A percentile compares a stretch with the other conserved stretches of the same genome.
phyloP scores from a whole-genome alignment of 2,888 invertebrate species.

The Leistus spinibarbis region DNA sequence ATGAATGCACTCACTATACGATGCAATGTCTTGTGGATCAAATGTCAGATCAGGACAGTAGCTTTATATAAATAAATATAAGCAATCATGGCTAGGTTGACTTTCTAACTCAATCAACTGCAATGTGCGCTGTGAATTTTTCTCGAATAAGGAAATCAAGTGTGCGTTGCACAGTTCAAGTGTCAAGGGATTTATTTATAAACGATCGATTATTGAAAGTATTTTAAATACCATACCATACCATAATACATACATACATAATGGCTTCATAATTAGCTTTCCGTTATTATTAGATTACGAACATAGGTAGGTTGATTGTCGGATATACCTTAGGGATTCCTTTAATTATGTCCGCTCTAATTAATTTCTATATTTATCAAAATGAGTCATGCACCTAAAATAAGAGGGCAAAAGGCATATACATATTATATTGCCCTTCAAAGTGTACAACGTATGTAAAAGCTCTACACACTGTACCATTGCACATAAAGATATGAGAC shows the following conservation, averaged over 20 bases:
- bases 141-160: not conserved
- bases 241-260: not conserved
- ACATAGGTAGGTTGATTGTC: not conserved
- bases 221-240: not conserved
- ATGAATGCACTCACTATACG: not conserved
- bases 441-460: no score
- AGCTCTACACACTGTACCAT: no score
- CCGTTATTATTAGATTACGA: no score
- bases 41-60: not conserved
- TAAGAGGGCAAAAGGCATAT: no score
- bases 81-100: no score
- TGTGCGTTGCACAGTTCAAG: not conserved
- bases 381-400: no score
- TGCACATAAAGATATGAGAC: no score
- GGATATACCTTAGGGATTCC: not conserved
- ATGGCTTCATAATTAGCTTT: no score
- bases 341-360: no score
- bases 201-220: not conserved
- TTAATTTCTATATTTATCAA: no score
- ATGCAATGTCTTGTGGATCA: not conserved
- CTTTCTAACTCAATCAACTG: constrained; percentile 9
- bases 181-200: constrained; percentile 2
- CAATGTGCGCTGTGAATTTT: not conserved
- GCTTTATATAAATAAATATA: not conserved
- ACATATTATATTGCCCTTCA: no score